Base-by-base conservation (phyloP, 2,888 invertebrate genomes). In the Diarsia mendica region DNA sequence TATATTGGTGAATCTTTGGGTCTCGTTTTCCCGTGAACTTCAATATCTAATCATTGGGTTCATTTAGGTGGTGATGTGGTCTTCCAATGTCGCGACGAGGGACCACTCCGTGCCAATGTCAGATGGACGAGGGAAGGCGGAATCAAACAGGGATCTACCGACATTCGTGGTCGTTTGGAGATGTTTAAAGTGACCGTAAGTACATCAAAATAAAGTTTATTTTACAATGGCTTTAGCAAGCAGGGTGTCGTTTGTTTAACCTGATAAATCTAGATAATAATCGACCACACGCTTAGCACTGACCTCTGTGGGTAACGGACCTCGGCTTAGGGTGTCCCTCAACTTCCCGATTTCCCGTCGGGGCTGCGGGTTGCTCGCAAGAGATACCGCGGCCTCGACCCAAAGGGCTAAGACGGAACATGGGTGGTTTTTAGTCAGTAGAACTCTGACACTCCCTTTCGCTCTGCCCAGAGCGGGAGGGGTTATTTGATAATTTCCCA, bases 81-180 rank as follows among this genome's bases (percentile, higher is more conserved):
- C 53, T 98, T 99, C 97, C 98, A 98, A 94, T 99, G 99, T 91
- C 98, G 99, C 84, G 99, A 99, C 90, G 98, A 98, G 94, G 98
- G 99, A n/a, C 97, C 97, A 0, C 92, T 97, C 1, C 97, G 99
- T 72, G 98, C 98, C 5, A 97, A 97, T 69, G 98, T 99, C 9
- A 97, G 97, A 53, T 98, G 98, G 98, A 91, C 97, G 0, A 97
- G 98, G 71, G 98, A 97, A 65, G 97, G 97, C 70, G 98, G 98
- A 72, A 97, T 99, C 69, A 99, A 99, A 49, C 95, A 97, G 0
- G 98, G 98, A n/a, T 97, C 98, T n/a, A 96, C 95, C 1, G 98
- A 98, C 87, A 87, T 95, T 69, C 97, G 97, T 72, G 99, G 99
- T 72, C 97, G 99, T 72, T 96, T 99, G 78, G 99, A 99, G 95